Base-by-base conservation (phyloP, 2,113 vertebrate genomes). In the Dromaius novaehollandiae region DNA sequence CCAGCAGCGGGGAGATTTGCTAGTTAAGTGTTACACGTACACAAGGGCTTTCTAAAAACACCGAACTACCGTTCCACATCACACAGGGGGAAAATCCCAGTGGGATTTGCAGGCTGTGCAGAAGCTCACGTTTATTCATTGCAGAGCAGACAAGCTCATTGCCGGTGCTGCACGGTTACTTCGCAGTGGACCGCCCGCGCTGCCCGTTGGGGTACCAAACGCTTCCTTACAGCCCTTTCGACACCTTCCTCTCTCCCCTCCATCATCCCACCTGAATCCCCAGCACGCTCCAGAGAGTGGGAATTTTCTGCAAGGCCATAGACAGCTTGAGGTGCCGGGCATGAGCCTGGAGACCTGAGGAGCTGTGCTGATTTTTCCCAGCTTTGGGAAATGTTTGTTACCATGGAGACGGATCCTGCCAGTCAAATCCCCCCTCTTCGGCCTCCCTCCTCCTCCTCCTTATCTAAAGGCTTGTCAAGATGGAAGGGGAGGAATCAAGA, bases 251-350 rank as follows among this genome's bases (percentile, higher is more conserved):
- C 9, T 0, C 0, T 0, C 44, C 40, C 13, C 65, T 66, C 73
- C 26, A 26, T 60, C 80, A 55, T 21, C 66, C 21, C 2, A 2
- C 30, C 36, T 1, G 40, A 68, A 21, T 66, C 5, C 18, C 48
- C 4, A 0, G 58, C 2, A 22, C 1, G 1, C 21, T 40, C 38
- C 53, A 5, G 21, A 3, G 3, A 32, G 38, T 0, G 7, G 28
- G 46, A 46, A 25, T 48, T 21, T 28, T 20, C 8, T 32, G 56
- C 2, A 1, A 1, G 7, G 61, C 56, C 65, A 22, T 22, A 53
- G 26, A 11, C 11, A 17, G 81, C 51, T 15, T 40, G 46, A 48
- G 61, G 58, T 21, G 30, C 61, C 0, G 0, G 75, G 26, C 44
- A n/a, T 40, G 7, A 50, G 48, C 18, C 26, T 20, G 20, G n/a